Evolutionary conservation across 2,797 vertebrate species (phyloP), one percentile per base, ranked within the genome.

Genomic region (Scarus forsteni): DNA sequence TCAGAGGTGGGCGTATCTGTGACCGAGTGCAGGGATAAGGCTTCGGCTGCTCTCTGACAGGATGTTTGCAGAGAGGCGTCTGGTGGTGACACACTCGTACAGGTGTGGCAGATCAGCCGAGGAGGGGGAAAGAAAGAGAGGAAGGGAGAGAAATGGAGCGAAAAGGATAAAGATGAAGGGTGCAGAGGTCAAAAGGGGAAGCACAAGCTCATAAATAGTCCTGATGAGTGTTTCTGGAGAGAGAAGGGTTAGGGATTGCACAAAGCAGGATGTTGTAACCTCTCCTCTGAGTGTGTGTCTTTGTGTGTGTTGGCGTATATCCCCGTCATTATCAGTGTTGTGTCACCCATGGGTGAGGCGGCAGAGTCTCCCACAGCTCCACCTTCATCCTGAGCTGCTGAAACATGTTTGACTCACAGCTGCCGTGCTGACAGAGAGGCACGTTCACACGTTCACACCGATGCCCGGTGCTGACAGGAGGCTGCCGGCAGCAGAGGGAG

Each of bases 61-160:
- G 75, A 77, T 85, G 84, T 92, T 91, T 88, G 85, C 63, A 35
- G 49, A 70, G 80, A 78, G 58, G 60, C 53, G 19, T 54, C 62
- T 79, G 27, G 52, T 70, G 64, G 35, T 51, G 64, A 66, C 55
- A 40, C 63, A 55, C 15, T 13, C 73, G 35, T 56, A 59, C 64
- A 73, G 78, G 80, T 73, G 78, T 81, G 77, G 76, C 74, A 51
- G 40, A n/a, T 43, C 15, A 52, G 49, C 0, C 36, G 4, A 6
- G 1, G n/a, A 0, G 35, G 7, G 19, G 7, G 38, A n/a, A 51
- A 45, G 13, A 48, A 12, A 27, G 54, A 16, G 11, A 43, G 43
- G 27, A 35, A 51, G 6, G 16, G 63, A 48, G n/a, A 67, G 50
- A 62, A 18, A 43, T 19, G 51, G n/a, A 49, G 55, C 40, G 8